Base-by-base conservation (phyloP, 2,113 vertebrate genomes). In the Ictalurus furcatus region DNA sequence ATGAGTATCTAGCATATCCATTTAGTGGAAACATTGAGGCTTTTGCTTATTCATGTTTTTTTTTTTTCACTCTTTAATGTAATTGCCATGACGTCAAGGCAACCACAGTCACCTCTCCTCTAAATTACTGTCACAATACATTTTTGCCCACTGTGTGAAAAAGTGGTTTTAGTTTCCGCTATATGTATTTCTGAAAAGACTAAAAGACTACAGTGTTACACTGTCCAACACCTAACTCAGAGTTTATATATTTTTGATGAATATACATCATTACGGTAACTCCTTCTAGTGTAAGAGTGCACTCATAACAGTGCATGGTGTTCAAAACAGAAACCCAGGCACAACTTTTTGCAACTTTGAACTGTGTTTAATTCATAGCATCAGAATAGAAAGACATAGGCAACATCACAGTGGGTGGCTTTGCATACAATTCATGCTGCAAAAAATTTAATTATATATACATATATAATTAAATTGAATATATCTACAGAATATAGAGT, bases 51-150 rank as follows among this genome's bases (percentile, higher is more conserved):
- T 90, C 88, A 91, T 90, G 91, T 28, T 90, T 73, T 80, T 85
- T 2, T 78, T 2, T 78, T 21, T 76, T 23, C 6, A 88, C 88
- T 90, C 89, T 90, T 90, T 85, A 92, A 23, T 89, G 80, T 93
- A 92, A 94, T 93, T 94, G 92, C 93, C 86, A 87, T 95, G 95
- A 95, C 94, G 93, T 95, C 93, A 95, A 90, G 88, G 79, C 69
- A 67, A 94, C 94, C 93, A 37, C 94, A 94, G 90, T 82, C 88
- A 82, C 89, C 90, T 91, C 92, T 93, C 94, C 93, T 89, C 93
- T 94, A 92, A 93, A 93, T 93, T 91, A 87, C 91, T 93, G 94
- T 95, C 93, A 94, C 92, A 83, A 93, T 25, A 6, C 63, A 92
- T 94, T 94, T 94, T 92, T 91, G 85, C 88, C 85, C 73, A 67